Conservation (phyloP, 2,113 vertebrate genomes). For the Semicossyphus pulcher region DNA sequence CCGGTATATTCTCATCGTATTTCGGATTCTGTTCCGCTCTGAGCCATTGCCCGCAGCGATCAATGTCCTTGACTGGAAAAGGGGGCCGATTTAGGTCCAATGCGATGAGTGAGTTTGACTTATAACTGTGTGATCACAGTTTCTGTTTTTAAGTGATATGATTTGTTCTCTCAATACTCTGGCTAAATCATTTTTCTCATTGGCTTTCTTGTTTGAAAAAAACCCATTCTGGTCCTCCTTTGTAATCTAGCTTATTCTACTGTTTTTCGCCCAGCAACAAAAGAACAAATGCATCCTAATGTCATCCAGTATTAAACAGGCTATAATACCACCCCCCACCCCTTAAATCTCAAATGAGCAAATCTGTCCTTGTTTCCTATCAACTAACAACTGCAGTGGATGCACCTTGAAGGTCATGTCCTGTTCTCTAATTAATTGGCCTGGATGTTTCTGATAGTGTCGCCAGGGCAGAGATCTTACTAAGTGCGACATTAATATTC, state of each 20-base stretch:
- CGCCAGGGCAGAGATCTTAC: conserved; percentile 62
- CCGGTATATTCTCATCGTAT: too few species aligned
- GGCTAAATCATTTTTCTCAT: too few species aligned
- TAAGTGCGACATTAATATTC: conserved; percentile 76
- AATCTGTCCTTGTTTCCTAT: conserved; percentile 71
- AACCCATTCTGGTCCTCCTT: background rate
- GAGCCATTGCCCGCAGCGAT: too few species aligned
- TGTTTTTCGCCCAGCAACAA: conserved; percentile 1
- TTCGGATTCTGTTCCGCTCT: too few species aligned
- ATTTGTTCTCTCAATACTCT: too few species aligned
- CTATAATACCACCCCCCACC: conserved; percentile 64
- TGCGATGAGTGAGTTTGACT: too few species aligned
- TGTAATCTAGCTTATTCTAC: background rate
- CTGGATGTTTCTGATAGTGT: conserved; percentile 63
- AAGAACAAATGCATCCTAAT: conserved; percentile 48
- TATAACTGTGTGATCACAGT: too few species aligned
- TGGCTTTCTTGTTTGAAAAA: too few species aligned
- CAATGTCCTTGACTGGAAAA: too few species aligned
- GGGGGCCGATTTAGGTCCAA: too few species aligned
- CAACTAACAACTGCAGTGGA: conserved; percentile 75
- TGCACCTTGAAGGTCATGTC: conserved; percentile 80
- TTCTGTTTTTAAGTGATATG: too few species aligned
- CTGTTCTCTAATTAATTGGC: conserved; percentile 71
- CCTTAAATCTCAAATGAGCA: conserved; percentile 72
- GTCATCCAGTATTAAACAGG: conserved; percentile 60